phyloP scores from a whole-genome alignment of 2,113 vertebrate genomes.

The Orientallactaga bullata region DNA sequence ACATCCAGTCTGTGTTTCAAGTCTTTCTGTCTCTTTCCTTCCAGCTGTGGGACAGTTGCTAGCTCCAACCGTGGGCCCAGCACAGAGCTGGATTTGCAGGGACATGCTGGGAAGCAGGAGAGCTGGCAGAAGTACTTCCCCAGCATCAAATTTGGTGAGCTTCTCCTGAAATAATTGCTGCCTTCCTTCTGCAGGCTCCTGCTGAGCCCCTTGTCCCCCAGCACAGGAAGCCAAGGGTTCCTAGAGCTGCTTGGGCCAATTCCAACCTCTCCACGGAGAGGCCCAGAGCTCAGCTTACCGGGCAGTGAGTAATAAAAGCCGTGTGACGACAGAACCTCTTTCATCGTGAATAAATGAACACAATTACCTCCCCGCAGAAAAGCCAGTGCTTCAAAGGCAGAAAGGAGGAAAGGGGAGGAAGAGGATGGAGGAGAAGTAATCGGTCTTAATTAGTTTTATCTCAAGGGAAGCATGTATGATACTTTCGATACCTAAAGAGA shows the following conservation, averaged over 20 bases:
- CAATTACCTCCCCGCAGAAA: slow-evolving; percentile 88
- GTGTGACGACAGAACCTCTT: slow-evolving; percentile 88
- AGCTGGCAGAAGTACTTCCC: background rate
- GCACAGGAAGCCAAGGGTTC: slow-evolving; percentile 52
- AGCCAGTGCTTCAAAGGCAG: slow-evolving; percentile 91
- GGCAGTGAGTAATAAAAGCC: slow-evolving; percentile 89
- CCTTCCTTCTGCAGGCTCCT: background rate
- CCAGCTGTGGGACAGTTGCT: rapidly evolving
- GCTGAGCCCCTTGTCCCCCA: background rate
- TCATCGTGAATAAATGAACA: slow-evolving; percentile 91
- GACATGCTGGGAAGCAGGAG: too few species aligned
- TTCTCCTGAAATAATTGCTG: background rate
- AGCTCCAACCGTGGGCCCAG: background rate
- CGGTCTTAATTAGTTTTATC: slow-evolving; percentile 76
- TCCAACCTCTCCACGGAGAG: background rate
- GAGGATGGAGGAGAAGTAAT: background rate
- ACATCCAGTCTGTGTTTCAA: rapidly evolving
- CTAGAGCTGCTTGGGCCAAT: background rate
- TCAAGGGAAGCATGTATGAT: slow-evolving; percentile 62
- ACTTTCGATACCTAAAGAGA: slow-evolving; percentile 40
- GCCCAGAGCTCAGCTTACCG: slow-evolving; percentile 89
- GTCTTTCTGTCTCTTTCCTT: background rate
- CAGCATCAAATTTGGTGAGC: background rate
- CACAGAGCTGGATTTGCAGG: rapidly evolving
- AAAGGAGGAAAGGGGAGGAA: slow-evolving; percentile 1